A percentile compares a stretch with the other conserved stretches of the same genome.
Evolutionary conservation across 2,888 invertebrate genomes (phyloP).

Genomic region (Phlogophora meticulosa): DNA sequence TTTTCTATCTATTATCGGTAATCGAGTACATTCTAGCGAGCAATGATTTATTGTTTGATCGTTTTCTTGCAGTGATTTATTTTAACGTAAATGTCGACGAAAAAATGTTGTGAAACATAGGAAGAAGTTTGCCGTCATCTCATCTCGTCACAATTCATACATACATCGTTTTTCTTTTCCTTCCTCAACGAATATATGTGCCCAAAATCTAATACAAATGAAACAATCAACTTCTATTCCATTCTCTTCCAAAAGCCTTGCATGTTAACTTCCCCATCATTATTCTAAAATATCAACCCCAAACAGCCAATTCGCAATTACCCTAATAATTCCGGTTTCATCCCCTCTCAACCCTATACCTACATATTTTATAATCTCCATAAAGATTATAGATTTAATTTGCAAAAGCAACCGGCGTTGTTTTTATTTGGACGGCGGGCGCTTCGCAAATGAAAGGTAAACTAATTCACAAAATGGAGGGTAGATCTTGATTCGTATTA

Average conservation of each 20-base stretch:
- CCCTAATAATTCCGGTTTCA: slow-evolving; percentile 50
- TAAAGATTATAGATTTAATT: slow-evolving; percentile 79
- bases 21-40: background rate
- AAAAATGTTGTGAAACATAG: no score
- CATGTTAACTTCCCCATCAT: background rate
- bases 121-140: no score
- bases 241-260: background rate
- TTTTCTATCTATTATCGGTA: background rate
- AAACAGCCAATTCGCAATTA: slow-evolving; percentile 43
- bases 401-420: slow-evolving; percentile 62
- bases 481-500: slow-evolving; percentile 53
- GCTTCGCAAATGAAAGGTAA: slow-evolving; percentile 88
- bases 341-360: slow-evolving; percentile 51
- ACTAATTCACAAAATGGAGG: slow-evolving; percentile 85
- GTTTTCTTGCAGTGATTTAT: background rate
- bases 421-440: slow-evolving; percentile 72
- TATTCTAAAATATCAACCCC: slow-evolving; percentile 38
- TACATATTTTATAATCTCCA: slow-evolving; percentile 67
- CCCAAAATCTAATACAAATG: background rate
- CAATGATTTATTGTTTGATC: background rate
- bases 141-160: no score
- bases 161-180: no score
- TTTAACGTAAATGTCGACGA: background rate
- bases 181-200: no score
- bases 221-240: background rate